phyloP scores from a whole-genome alignment of 2,888 invertebrate species.

The Colostygia pectinataria region DNA sequence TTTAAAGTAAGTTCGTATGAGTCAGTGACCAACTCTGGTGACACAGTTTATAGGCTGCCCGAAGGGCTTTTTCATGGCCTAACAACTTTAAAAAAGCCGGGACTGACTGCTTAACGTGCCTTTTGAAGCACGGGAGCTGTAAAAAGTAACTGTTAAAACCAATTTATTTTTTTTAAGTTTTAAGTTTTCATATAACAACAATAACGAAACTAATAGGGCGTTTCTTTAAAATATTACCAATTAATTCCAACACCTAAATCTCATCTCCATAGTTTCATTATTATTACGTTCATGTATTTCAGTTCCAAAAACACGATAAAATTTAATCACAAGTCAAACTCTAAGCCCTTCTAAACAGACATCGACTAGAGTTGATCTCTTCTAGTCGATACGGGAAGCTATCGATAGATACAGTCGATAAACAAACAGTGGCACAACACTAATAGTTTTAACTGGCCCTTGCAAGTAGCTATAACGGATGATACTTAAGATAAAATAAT shows the following conservation, averaged over 20 bases:
- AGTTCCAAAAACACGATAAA: conserved; percentile 40
- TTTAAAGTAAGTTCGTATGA: too few relatives aligned
- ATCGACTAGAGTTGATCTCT: conserved; percentile 43
- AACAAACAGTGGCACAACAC: conserved; percentile 56
- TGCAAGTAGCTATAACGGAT: conserved; percentile 44
- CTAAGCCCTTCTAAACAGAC: conserved; percentile 35
- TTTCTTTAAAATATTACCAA: not conserved
- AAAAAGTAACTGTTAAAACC: too few relatives aligned
- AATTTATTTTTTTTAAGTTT: too few relatives aligned
- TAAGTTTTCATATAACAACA: too few relatives aligned
- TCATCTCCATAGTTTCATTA: too few relatives aligned
- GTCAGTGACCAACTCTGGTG: too few relatives aligned
- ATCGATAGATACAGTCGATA: conserved; percentile 38
- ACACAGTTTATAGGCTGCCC: too few relatives aligned
- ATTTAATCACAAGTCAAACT: conserved; percentile 46
- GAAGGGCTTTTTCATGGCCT: too few relatives aligned
- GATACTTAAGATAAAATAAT: conserved; percentile 63
- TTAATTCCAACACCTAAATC: not conserved
- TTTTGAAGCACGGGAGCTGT: too few relatives aligned
- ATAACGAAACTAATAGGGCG: too few relatives aligned
- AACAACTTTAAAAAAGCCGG: too few relatives aligned
- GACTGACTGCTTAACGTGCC: too few relatives aligned
- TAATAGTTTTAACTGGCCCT: conserved; percentile 58
- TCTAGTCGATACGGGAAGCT: conserved; percentile 39
- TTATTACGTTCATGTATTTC: conserved; percentile 2